Evolutionary conservation across 2,113 vertebrate genomes (phyloP), one percentile per base, ranked within the genome.

Genomic region (Siniperca knerii): DNA sequence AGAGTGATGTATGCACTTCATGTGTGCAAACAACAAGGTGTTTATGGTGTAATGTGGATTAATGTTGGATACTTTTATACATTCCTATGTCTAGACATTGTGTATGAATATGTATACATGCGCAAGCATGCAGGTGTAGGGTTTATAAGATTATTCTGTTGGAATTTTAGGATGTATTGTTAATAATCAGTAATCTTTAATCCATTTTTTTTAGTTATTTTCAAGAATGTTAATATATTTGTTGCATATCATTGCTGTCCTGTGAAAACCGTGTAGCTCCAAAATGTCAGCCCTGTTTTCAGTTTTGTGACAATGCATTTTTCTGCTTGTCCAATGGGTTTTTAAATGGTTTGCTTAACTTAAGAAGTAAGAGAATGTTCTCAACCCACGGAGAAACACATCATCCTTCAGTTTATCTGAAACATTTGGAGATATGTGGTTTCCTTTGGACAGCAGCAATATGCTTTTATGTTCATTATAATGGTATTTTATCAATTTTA

Each of bases 11-110:
- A 76, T 82, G 75, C 84, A 52, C 37, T 23, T 73, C 61, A 64
- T 75, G 79, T 84, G 81, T 67, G 79, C 81, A 80, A 85, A 83
- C 76, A 87, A 75, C 68, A 70, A 33, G 52, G 65, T 83, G 86
- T 76, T 88, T 76, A 77, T 75, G 40, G 8, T 40, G 44, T 33
- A 42, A 48, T 20, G 64, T 66, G 79, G 62, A 25, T 79, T 79
- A 48, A 42, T 54, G 42, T 69, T 69, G 73, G 46, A 40, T 37
- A 37, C 35, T 37, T 75, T 21, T 74, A 16, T 6, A 18, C 68
- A 84, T 23, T 58, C 74, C 44, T 81, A 65, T 29, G 75, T 87
- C 75, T 84, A 85, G 78, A 84, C 54, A 8, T 13, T n/a, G 44
- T 25, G 50, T 37, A 18, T 70, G 40, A 37, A 33, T 54, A 23